Percentiles rank a stretch among this genome's conserved stretches.
phyloP scores from a whole-genome alignment of 1,140 invertebrate genomes.

The Ceratitis capitata region DNA sequence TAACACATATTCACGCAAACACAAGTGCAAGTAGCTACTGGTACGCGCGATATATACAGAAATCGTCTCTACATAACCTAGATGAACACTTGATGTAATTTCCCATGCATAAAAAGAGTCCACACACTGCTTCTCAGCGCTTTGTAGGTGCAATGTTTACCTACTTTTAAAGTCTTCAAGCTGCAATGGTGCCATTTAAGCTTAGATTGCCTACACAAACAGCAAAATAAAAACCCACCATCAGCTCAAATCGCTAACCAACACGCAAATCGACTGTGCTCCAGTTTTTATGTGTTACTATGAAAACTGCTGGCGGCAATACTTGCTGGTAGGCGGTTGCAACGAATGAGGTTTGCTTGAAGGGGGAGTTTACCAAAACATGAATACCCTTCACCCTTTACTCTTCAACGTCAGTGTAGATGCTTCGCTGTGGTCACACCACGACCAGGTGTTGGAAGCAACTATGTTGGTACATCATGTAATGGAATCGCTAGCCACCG shows the following conservation, averaged over 20 bases:
- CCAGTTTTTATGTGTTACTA: background rate
- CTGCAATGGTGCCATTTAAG: background rate
- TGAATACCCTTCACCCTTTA: too few species aligned
- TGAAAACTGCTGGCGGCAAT: background rate
- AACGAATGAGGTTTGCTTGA: too few species aligned
- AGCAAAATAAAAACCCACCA: background rate
- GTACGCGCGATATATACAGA: background rate
- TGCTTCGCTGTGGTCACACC: background rate
- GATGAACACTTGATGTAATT: background rate
- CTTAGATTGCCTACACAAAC: conserved; percentile 1
- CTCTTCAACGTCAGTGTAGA: background rate
- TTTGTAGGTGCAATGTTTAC: background rate
- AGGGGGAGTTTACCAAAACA: too few species aligned
- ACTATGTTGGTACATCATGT: background rate
- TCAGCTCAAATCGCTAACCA: background rate
- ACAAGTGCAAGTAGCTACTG: too few species aligned
- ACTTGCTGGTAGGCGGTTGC: background rate
- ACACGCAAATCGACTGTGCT: conserved; percentile 1
- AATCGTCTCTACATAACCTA: too few species aligned
- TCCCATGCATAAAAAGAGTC: background rate
- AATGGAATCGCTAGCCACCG: background rate
- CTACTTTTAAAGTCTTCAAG: background rate
- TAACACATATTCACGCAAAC: background rate
- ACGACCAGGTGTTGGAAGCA: background rate
- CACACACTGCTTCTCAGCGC: background rate